Percentiles rank a stretch among this genome's conserved stretches.
phyloP scores from a whole-genome alignment of 2,888 invertebrate genomes.

The Hedychridium roseum region DNA sequence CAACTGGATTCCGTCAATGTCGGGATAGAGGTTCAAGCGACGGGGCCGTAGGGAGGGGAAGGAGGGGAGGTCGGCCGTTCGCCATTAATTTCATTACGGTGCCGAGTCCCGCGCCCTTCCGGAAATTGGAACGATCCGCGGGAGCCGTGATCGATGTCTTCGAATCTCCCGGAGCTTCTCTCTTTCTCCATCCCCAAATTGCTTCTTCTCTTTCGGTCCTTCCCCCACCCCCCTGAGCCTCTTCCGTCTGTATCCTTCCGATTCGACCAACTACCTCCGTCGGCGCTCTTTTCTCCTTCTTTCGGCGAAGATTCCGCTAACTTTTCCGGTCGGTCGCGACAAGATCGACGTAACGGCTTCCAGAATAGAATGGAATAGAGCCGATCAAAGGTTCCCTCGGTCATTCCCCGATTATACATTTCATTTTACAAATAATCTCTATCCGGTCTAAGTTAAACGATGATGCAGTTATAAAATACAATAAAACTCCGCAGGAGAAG shows the following conservation, averaged over 20 bases:
- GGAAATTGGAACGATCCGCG: constrained; percentile 17
- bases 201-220: too few species aligned
- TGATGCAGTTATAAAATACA: too few species aligned
- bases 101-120: background rate
- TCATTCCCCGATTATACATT: background rate
- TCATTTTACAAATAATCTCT: background rate
- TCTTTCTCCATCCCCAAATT: constrained; percentile 6
- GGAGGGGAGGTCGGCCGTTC: constrained; percentile 15
- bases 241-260: too few species aligned
- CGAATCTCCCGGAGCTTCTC: constrained; percentile 5
- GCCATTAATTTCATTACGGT: constrained; percentile 38
- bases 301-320: too few species aligned
- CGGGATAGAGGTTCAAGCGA: constrained; percentile 20
- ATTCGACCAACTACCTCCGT: too few species aligned
- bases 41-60: background rate
- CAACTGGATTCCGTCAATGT: constrained; percentile 52
- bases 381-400: background rate
- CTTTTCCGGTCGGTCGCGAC: too few species aligned
- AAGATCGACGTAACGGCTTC: constrained; percentile 1
- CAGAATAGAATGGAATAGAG: background rate
- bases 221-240: too few species aligned
- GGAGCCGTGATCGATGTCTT: constrained; percentile 23
- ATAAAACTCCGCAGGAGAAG: too few species aligned
- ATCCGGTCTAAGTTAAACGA: too few species aligned
- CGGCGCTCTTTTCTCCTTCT: too few species aligned